These are phyloP conservation scores for Mola mola DNA, from an alignment of 2,113 vertebrate genomes.

Conservation along the genomic window DNA sequence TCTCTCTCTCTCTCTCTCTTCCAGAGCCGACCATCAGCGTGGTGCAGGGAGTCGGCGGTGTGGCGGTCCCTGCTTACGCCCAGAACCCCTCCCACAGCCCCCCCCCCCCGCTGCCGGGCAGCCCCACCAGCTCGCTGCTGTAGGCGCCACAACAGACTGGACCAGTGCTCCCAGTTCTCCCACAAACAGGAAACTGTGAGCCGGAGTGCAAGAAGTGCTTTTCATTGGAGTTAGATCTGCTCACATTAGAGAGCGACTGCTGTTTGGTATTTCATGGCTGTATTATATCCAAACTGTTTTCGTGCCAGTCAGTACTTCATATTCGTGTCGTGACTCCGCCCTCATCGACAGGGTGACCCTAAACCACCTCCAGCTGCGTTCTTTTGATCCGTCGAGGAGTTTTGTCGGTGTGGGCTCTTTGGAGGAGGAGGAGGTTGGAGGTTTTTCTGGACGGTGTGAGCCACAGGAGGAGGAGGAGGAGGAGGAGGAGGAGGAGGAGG, in stretches of 20 bases:
- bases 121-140: constrained; percentile 79
- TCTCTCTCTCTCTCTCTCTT: neutral
- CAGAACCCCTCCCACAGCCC: constrained; percentile 88
- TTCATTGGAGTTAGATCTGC: neutral
- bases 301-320: constrained; percentile 5
- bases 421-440: too few species aligned
- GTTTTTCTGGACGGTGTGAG: neutral
- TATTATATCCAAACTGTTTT: constrained; percentile 23
- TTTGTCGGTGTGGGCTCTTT: neutral
- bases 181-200: constrained; percentile 21
- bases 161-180: neutral
- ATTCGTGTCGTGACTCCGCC: constrained; percentile 20
- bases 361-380: too few species aligned
- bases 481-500: too few species aligned
- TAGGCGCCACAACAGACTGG: constrained; percentile 26
- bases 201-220: neutral
- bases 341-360: neutral
- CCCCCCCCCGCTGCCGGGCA: constrained; percentile 80
- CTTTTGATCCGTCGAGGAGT: too few species aligned
- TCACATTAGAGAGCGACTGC: neutral
- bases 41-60: constrained; percentile 78
- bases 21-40: constrained; percentile 90
- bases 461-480: too few species aligned
- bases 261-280: constrained; percentile 29
- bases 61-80: constrained; percentile 81